Conservation (phyloP, 1,140 invertebrate genomes). For the Plodia interpunctella region DNA sequence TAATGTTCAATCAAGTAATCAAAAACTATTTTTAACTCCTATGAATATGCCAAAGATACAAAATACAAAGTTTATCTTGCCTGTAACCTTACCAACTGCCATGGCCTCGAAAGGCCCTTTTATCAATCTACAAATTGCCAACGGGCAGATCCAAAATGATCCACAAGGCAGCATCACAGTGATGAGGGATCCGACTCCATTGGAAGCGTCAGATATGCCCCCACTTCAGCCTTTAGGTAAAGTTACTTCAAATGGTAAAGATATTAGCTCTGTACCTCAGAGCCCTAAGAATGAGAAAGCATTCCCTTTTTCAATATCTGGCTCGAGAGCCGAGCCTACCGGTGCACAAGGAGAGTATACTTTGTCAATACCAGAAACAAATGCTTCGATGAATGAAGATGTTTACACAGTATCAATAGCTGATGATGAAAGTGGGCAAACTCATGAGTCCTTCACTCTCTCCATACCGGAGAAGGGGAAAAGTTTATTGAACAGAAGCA, state of each 20-base stretch:
- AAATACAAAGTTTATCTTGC: conserved; percentile 69
- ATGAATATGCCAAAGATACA: conserved; percentile 71
- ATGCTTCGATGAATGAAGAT: conserved; percentile 72
- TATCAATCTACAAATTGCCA: conserved; percentile 74
- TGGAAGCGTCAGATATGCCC: conserved; percentile 59
- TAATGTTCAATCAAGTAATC: conserved; percentile 60
- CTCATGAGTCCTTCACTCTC: conserved; percentile 61
- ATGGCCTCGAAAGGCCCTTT: conserved; percentile 72
- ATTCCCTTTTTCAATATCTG: conserved; percentile 62
- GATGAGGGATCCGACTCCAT: conserved; percentile 54
- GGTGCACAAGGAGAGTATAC: conserved; percentile 72
- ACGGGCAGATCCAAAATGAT: conserved; percentile 75
- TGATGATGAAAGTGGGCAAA: conserved; percentile 59
- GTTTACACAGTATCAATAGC: conserved; percentile 73
- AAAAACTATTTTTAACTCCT: conserved; percentile 70
- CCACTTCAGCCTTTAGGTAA: conserved; percentile 63
- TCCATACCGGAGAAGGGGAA: conserved; percentile 73
- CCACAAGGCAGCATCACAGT: conserved; percentile 74
- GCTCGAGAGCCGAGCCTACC: conserved; percentile 69
- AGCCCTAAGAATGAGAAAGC: conserved; percentile 56
- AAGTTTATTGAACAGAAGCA: conserved; percentile 63
- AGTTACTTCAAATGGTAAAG: conserved; percentile 56
- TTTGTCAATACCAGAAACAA: conserved; percentile 72
- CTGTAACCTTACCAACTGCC: conserved; percentile 62
- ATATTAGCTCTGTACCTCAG: conserved; percentile 43